Conservation (phyloP, 2,888 invertebrate species). For the Himalopsyche japonica region DNA sequence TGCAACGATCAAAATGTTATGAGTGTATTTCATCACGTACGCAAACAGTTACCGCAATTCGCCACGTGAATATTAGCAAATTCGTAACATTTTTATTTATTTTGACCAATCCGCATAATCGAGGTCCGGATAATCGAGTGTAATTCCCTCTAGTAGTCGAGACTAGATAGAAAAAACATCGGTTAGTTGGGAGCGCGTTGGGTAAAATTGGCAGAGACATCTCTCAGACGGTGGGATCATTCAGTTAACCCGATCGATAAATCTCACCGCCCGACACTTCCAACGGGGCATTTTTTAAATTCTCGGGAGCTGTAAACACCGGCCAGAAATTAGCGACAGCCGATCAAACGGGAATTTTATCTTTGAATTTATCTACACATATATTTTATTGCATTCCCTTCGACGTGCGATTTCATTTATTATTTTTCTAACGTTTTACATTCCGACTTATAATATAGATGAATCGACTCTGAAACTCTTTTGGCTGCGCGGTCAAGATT, state of each 20-base stretch:
- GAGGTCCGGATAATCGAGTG: constrained; percentile 25
- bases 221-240: constrained; percentile 15
- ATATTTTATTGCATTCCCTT: not conserved
- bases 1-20: too few species aligned
- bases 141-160: too few species aligned
- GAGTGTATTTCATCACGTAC: too few species aligned
- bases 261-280: constrained; percentile 1
- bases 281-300: constrained; percentile 1
- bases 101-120: constrained; percentile 18
- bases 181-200: not conserved
- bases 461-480: too few species aligned
- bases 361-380: not conserved
- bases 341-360: constrained; percentile 10
- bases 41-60: too few species aligned
- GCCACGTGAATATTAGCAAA: too few species aligned
- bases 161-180: not conserved
- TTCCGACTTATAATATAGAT: too few species aligned
- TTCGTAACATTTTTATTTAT: too few species aligned
- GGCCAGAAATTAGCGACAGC: constrained; percentile 13
- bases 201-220: not conserved
- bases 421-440: too few species aligned
- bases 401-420: not conserved
- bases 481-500: too few species aligned
- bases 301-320: constrained; percentile 15
- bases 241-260: constrained; percentile 17